Conservation (phyloP, 2,888 invertebrate genomes). For the Mechanitis mazaeus region DNA sequence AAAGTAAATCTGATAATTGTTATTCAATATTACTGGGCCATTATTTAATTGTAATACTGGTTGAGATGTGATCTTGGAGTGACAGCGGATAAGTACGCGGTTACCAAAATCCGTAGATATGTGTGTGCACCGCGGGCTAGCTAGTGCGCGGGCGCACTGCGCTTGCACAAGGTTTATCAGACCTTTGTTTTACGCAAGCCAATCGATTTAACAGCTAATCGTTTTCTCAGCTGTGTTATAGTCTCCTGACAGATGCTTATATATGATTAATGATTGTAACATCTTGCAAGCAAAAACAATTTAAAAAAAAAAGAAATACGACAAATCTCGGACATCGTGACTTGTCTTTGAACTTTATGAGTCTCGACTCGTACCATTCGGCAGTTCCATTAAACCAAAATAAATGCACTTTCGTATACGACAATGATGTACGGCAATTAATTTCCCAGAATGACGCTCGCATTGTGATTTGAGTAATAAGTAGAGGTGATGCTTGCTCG, state of each 20-base stretch:
- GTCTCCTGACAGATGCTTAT: background rate
- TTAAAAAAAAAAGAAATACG: too few species aligned
- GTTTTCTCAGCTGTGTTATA: conserved; percentile 64
- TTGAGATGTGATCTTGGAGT: conserved; percentile 57
- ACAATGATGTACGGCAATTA: conserved; percentile 62
- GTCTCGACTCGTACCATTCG: too few species aligned
- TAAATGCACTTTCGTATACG: conserved; percentile 42
- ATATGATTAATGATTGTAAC: background rate
- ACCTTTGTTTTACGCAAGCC: conserved; percentile 77
- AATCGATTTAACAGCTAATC: conserved; percentile 74
- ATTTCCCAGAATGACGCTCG: conserved; percentile 41
- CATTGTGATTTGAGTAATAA: conserved; percentile 32
- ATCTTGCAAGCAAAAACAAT: background rate
- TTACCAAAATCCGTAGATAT: conserved; percentile 77
- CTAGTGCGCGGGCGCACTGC: conserved; percentile 65
- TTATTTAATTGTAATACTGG: conserved; percentile 38
- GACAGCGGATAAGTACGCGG: conserved; percentile 73
- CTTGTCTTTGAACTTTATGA: too few species aligned
- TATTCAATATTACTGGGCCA: conserved; percentile 2
- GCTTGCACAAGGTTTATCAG: conserved; percentile 76
- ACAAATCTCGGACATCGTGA: too few species aligned
- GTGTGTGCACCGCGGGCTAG: conserved; percentile 51
- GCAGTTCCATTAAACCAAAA: conserved; percentile 20
- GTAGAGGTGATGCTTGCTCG: conserved; percentile 48
- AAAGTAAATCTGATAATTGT: conserved; percentile 7